phyloP scores from a whole-genome alignment of 2,888 invertebrate species.

The Nomada fucata region DNA sequence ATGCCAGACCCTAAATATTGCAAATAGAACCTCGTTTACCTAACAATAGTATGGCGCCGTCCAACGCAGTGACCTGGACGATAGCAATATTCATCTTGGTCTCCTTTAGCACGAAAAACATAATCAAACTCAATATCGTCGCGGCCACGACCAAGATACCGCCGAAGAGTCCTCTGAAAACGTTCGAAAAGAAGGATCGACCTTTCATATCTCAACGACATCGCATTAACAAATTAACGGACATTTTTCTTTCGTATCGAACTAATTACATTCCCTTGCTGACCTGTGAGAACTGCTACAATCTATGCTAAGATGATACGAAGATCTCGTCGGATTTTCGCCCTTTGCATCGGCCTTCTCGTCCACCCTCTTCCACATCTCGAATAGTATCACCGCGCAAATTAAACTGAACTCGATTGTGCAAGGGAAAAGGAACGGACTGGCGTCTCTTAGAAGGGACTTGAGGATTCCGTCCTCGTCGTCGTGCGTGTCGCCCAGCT shows the following conservation, averaged over 20 bases:
- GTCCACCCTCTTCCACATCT: constrained; percentile 95
- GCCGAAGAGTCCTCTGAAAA: constrained; percentile 87
- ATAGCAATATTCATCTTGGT: constrained; percentile 81
- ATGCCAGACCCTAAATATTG: background rate
- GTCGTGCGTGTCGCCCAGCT: constrained; percentile 86
- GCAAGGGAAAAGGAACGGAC: constrained; percentile 95
- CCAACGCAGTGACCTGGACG: constrained; percentile 79
- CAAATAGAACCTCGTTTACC: constrained; percentile 62
- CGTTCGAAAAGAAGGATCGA: background rate
- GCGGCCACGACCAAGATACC: constrained; percentile 92
- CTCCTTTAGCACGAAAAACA: constrained; percentile 92
- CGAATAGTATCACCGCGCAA: constrained; percentile 91
- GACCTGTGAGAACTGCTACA: constrained; percentile 92
- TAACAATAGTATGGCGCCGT: constrained; percentile 77
- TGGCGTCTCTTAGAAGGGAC: constrained; percentile 86
- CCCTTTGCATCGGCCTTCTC: constrained; percentile 85
- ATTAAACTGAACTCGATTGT: constrained; percentile 96
- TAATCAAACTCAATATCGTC: constrained; percentile 94
- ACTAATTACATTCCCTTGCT: constrained; percentile 41
- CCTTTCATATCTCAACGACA: constrained; percentile 33
- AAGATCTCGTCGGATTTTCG: constrained; percentile 79
- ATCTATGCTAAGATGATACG: constrained; percentile 86
- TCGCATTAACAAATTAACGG: constrained; percentile 48
- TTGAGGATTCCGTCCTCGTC: constrained; percentile 85
- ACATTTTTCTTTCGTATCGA: constrained; percentile 20